These are phyloP conservation scores for Cairina moschata DNA, from an alignment of 2,113 vertebrate species.

Conservation along the genomic window DNA sequence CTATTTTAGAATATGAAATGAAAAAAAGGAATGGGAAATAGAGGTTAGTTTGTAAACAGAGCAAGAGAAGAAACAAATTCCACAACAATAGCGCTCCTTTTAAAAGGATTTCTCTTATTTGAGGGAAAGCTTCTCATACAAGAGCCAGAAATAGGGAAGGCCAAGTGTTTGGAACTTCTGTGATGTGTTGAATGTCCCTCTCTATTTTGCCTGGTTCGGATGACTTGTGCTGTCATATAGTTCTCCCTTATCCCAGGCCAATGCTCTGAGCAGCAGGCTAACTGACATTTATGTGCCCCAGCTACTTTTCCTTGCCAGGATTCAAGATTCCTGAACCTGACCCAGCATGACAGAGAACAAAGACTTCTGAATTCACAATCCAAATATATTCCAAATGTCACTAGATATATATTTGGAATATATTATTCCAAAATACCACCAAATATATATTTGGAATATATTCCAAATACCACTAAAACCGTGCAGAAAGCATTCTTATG, in stretches of 20 bases:
- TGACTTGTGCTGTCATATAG: background rate
- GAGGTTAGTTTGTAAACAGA: background rate
- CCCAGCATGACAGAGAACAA: background rate
- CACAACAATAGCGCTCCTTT: accelerated
- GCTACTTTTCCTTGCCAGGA: background rate
- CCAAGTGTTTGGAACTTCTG: background rate
- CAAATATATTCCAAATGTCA: background rate
- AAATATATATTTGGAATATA: background rate
- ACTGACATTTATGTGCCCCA: background rate
- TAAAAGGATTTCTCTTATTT: background rate
- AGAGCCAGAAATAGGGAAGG: background rate
- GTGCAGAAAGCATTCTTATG: background rate
- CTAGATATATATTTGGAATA: background rate
- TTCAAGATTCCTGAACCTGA: background rate
- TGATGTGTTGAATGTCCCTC: background rate
- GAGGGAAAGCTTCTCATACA: background rate
- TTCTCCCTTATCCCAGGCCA: background rate
- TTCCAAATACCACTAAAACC: background rate
- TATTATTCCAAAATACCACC: too few species aligned
- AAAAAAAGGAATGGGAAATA: background rate
- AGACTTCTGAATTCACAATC: accelerated
- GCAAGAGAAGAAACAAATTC: background rate
- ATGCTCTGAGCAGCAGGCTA: background rate
- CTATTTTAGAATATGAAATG: background rate
- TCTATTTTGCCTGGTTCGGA: background rate